These are phyloP conservation scores for Enhydra lutris DNA, from an alignment of 2,113 vertebrate genomes.

Conservation along the genomic window DNA sequence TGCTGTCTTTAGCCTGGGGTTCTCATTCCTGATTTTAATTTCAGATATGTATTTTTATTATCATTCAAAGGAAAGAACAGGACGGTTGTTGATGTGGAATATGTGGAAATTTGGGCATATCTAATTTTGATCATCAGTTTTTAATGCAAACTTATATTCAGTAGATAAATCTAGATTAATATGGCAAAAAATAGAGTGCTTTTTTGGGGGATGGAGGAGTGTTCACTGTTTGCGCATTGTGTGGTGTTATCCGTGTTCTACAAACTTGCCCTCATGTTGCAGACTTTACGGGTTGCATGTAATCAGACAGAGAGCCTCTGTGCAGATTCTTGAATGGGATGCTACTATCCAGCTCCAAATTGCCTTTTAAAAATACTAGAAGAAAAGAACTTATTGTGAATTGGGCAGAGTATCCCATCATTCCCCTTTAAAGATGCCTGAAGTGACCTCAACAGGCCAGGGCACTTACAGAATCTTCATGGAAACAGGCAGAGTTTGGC, in stretches of 20 bases:
- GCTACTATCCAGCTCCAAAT: not conserved
- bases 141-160: not conserved
- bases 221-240: rapidly evolving
- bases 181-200: not conserved
- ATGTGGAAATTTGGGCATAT: not conserved
- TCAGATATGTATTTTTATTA: not conserved
- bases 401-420: not conserved
- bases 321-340: rapidly evolving
- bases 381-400: not conserved
- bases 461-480: rapidly evolving
- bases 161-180: not conserved
- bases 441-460: not conserved
- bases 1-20: not conserved
- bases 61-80: not conserved
- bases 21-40: not conserved
- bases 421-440: not conserved
- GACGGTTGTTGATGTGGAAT: not conserved
- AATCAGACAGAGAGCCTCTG: not conserved
- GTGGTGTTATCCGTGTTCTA: too few species aligned
- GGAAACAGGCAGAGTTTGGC: not conserved
- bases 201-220: rapidly evolving
- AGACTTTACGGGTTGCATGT: not conserved
- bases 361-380: not conserved
- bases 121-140: not conserved
- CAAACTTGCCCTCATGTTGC: rapidly evolving